Percentiles rank a stretch among this genome's conserved stretches.
phyloP scores from a whole-genome alignment of 2,113 vertebrate species.

The Onychorhynchus coronatus region DNA sequence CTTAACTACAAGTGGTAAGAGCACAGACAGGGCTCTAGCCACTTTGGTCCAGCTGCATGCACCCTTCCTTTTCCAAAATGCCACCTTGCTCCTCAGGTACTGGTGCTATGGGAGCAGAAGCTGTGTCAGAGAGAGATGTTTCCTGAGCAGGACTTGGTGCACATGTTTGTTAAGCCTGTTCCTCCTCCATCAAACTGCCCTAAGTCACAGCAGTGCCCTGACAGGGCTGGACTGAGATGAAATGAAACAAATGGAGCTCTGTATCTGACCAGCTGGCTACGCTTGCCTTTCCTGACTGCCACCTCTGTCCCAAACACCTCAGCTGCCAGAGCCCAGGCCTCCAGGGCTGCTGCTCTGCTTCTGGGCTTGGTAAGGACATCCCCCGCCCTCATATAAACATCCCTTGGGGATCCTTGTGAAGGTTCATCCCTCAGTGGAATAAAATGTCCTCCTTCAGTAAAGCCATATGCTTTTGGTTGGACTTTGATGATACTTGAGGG shows the following conservation, averaged over 20 bases:
- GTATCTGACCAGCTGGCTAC: neutral
- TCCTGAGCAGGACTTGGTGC: rapidly evolving
- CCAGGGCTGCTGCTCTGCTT: neutral
- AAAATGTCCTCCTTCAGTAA: neutral
- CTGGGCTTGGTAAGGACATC: neutral
- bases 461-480: neutral
- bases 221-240: neutral
- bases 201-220: neutral
- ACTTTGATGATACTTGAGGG: neutral
- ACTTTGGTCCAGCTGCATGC: neutral
- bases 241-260: neutral
- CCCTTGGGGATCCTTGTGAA: neutral
- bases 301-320: neutral
- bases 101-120: rapidly evolving
- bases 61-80: rapidly evolving
- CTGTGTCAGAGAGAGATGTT: neutral
- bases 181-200: neutral
- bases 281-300: neutral
- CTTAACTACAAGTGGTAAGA: neutral
- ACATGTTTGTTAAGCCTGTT: neutral
- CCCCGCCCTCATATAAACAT: neutral
- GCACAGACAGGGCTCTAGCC: neutral
- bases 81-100: neutral
- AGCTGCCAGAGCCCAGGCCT: neutral
- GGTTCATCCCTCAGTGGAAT: neutral